Evolutionary conservation across 1,140 invertebrate species (phyloP).

Genomic region (Macrotrachela quadricornifera): DNA sequence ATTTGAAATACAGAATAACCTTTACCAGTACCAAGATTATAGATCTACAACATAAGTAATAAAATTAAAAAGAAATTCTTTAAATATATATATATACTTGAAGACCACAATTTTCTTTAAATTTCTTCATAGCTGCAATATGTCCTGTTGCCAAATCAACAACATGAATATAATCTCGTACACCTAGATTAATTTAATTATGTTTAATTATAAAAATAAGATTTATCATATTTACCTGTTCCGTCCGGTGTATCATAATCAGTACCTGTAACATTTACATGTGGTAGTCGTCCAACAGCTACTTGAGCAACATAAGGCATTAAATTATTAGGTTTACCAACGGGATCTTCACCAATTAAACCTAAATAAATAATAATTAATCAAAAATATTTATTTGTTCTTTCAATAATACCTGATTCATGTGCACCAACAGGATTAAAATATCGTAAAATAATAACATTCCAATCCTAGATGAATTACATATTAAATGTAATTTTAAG

Average conservation of each 20-base stretch:
- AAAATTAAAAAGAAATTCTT: too few relatives aligned
- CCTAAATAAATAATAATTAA: too few relatives aligned
- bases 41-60: constrained; percentile 35
- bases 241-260: constrained; percentile 86
- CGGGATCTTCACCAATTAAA: constrained; percentile 11
- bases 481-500: too few relatives aligned
- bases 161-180: constrained; percentile 93
- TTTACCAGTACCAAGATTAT: constrained; percentile 80
- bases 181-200: constrained; percentile 40
- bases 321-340: neutral
- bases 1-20: constrained; percentile 81
- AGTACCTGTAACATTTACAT: constrained; percentile 62
- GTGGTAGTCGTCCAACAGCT: constrained; percentile 57
- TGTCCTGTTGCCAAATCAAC: constrained; percentile 77
- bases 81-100: too few relatives aligned
- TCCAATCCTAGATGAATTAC: too few relatives aligned
- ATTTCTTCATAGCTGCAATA: constrained; percentile 54
- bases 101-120: constrained; percentile 32
- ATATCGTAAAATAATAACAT: constrained; percentile 46
- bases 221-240: constrained; percentile 45
- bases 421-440: constrained; percentile 99
- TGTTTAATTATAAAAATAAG: neutral
- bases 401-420: constrained; percentile 44
- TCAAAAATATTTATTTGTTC: too few relatives aligned
- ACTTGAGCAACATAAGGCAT: constrained; percentile 33